These are phyloP conservation scores for Bombus pascuorum DNA, from an alignment of 1,140 invertebrate genomes.

Conservation along the genomic window DNA sequence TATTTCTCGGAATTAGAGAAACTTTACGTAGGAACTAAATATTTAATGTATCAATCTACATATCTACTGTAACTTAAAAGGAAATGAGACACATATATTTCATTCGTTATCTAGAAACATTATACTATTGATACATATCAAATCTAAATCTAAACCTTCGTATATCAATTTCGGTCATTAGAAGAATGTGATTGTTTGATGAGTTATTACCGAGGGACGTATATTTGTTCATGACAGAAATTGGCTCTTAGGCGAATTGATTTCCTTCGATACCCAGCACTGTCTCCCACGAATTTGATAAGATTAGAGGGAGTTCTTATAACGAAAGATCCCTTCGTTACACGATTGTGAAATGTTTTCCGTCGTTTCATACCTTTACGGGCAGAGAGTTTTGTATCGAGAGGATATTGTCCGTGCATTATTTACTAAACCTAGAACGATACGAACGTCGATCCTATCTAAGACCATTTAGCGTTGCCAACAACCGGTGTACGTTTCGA, in stretches of 20 bases:
- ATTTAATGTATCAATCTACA: too few species aligned
- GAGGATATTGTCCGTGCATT: slow-evolving; percentile 13
- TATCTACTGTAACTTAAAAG: too few species aligned
- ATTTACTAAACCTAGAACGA: slow-evolving; percentile 29
- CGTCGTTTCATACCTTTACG: neutral
- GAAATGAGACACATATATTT: too few species aligned
- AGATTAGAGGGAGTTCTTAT: slow-evolving; percentile 3
- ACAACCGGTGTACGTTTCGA: slow-evolving; percentile 9
- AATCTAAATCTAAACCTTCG: neutral
- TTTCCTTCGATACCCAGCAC: neutral
- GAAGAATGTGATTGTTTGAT: neutral
- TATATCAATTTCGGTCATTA: neutral
- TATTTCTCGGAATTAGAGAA: too few species aligned
- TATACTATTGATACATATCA: neutral
- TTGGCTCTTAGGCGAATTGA: slow-evolving; percentile 25
- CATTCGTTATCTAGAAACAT: too few species aligned
- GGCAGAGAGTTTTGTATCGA: neutral
- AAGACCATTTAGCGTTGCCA: slow-evolving; percentile 26
- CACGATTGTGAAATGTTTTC: neutral
- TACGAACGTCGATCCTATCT: slow-evolving; percentile 28
- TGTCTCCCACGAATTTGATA: slow-evolving; percentile 10
- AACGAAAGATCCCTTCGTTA: neutral
- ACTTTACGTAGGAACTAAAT: too few species aligned
- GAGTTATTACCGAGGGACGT: neutral
- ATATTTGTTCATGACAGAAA: slow-evolving; percentile 25